These are phyloP conservation scores for Epirrhoe tristata DNA, from an alignment of 2,888 invertebrate genomes.

Conservation along the genomic window DNA sequence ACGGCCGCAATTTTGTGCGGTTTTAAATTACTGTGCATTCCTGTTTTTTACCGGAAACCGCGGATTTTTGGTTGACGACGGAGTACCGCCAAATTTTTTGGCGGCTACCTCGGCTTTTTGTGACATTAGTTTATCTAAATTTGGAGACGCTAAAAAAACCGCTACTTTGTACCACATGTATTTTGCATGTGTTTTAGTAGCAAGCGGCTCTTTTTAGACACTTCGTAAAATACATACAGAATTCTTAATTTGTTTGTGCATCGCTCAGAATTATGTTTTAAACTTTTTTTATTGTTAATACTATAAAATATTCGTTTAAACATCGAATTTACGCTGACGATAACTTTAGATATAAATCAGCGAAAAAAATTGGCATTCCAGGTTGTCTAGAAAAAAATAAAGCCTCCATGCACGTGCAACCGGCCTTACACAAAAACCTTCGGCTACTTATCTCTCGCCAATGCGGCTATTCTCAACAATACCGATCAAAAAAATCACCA, in stretches of 20 bases:
- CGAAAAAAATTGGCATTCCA: conserved; percentile 1
- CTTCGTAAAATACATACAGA: background rate
- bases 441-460: conserved; percentile 61
- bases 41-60: conserved; percentile 79
- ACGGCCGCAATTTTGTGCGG: conserved; percentile 75
- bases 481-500: conserved; percentile 48
- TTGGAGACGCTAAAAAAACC: conserved; percentile 20
- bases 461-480: conserved; percentile 52
- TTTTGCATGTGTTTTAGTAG: conserved; percentile 1
- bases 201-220: background rate
- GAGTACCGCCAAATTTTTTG: conserved; percentile 59
- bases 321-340: too few relatives aligned
- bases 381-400: conserved; percentile 9
- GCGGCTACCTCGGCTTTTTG: conserved; percentile 47
- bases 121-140: conserved; percentile 27
- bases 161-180: conserved; percentile 16
- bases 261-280: too few relatives aligned
- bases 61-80: conserved; percentile 71
- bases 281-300: too few relatives aligned
- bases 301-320: too few relatives aligned
- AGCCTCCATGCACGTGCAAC: conserved; percentile 48
- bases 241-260: too few relatives aligned
- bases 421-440: conserved; percentile 46
- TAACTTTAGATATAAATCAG: background rate
- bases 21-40: conserved; percentile 76